Percentiles rank a stretch among this genome's conserved stretches.
Evolutionary conservation across 2,797 vertebrate genomes (phyloP).

Genomic region (Pangasius mekongensis): DNA sequence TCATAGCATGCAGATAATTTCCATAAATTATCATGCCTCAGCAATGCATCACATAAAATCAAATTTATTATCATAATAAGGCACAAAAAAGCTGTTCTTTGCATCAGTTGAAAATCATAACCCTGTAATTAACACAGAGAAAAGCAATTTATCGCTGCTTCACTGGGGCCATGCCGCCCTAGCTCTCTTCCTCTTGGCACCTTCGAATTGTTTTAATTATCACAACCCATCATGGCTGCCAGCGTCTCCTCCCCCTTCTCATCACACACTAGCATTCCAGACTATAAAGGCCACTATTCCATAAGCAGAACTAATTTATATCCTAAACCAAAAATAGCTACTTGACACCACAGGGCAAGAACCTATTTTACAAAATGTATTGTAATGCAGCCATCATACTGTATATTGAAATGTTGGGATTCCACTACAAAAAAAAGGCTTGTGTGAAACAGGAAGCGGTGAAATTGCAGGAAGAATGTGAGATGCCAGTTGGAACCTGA

Average conservation of each 20-base stretch:
- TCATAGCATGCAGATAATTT: conserved; percentile 69
- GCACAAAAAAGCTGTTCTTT: conserved; percentile 68
- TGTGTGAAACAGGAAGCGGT: background rate
- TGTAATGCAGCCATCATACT: background rate
- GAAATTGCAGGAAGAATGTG: background rate
- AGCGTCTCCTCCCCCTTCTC: conserved; percentile 36
- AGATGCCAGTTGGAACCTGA: background rate
- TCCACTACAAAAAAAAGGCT: background rate
- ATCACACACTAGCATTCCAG: background rate
- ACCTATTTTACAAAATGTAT: background rate
- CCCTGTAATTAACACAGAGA: conserved; percentile 74
- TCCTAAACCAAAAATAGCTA: background rate
- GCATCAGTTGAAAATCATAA: conserved; percentile 83
- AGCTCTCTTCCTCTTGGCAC: conserved; percentile 67
- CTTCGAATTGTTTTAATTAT: conserved; percentile 73
- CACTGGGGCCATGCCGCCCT: conserved; percentile 55
- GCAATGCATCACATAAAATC: conserved; percentile 72
- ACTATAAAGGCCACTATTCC: conserved; percentile 5
- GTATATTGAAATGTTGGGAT: background rate
- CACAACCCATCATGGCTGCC: conserved; percentile 60
- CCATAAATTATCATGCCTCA: conserved; percentile 83
- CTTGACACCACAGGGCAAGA: background rate
- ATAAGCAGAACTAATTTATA: conserved; percentile 8
- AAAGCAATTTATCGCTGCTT: conserved; percentile 79
- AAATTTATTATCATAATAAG: conserved; percentile 80